Evolutionary conservation across 2,113 vertebrate species (phyloP).

Genomic region (Arenaria interpres): DNA sequence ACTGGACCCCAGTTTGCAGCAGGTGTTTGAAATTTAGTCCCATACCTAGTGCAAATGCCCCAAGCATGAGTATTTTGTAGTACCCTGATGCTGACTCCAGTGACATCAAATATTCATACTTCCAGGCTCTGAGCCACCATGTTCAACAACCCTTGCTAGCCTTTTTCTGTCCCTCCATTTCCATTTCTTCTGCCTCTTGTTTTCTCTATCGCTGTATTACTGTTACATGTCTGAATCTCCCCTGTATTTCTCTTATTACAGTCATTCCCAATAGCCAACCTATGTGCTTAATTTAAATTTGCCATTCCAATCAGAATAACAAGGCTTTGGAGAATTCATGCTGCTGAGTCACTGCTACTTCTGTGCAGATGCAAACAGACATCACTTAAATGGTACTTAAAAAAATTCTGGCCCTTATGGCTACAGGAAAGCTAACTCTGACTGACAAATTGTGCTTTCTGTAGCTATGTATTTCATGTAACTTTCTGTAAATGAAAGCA

Average conservation of each 20-base stretch:
- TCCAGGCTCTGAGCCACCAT: background rate
- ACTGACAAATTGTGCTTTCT: slow-evolving; percentile 37
- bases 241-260: background rate
- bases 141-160: background rate
- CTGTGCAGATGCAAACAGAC: slow-evolving; percentile 39
- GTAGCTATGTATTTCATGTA: slow-evolving; percentile 13
- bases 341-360: slow-evolving; percentile 49
- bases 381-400: slow-evolving; percentile 45
- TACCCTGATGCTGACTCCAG: background rate
- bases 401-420: slow-evolving; percentile 1
- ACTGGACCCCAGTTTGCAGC: background rate
- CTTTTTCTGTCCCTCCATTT: background rate
- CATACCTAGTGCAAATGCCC: background rate
- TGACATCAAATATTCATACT: background rate
- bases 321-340: slow-evolving; percentile 32
- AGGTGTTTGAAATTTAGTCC: background rate
- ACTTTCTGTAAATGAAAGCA: background rate
- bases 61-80: background rate
- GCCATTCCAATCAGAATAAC: slow-evolving; percentile 38
- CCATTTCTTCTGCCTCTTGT: background rate
- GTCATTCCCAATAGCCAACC: background rate
- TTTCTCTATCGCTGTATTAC: background rate
- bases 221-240: background rate
- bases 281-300: slow-evolving; percentile 44
- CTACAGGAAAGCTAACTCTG: slow-evolving; percentile 15